Base-by-base conservation (phyloP, 64 coral and sea anemone genomes). In the Montipora foliosa region DNA sequence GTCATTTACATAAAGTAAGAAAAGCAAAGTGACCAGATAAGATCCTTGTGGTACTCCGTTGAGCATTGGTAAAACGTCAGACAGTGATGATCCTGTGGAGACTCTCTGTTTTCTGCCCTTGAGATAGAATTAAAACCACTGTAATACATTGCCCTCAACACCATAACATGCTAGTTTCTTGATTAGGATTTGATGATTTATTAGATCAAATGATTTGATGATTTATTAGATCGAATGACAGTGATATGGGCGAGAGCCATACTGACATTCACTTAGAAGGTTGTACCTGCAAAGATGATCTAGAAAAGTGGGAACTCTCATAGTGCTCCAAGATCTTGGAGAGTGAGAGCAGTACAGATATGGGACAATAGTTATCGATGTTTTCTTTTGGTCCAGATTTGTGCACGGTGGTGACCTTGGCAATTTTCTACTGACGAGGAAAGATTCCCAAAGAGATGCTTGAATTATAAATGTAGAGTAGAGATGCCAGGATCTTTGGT, bases 191-290 rank as follows among this genome's bases (percentile, higher is more conserved):
- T 6, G 1, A 74, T 1, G 71, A 74, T 74, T 74, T n/a, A 74
- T 37, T 74, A 74, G 29, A 74, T 74, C 71, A 1, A 74, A 74
- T 15, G 22, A 22, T 22, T 22, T 22, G 22, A 22, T 22, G 22
- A 22, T 22, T 22, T 22, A 22, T 22, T 22, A 22, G 22, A 22
- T 22, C 22, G 22, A 22, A 22, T 22, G 22, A 6, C 51, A 74
- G 29, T 74, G 71, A 74, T 74, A 74, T 1, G 1, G 71, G 71
- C 0, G 71, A 74, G 71, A 74, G 71, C 19, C 71, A 74, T 74
- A 74, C 71, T 74, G 29, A 74, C 71, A 74, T 74, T 74, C 71
- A 74, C 71, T 74, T 74, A 74, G 71, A 74, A 74, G 71, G 71
- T 74, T 74, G 71, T 74, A 44, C 71, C 71, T 74, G 71, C 71